phyloP scores from a whole-genome alignment of 1,140 invertebrate genomes.

The Sarcophaga peregrina region DNA sequence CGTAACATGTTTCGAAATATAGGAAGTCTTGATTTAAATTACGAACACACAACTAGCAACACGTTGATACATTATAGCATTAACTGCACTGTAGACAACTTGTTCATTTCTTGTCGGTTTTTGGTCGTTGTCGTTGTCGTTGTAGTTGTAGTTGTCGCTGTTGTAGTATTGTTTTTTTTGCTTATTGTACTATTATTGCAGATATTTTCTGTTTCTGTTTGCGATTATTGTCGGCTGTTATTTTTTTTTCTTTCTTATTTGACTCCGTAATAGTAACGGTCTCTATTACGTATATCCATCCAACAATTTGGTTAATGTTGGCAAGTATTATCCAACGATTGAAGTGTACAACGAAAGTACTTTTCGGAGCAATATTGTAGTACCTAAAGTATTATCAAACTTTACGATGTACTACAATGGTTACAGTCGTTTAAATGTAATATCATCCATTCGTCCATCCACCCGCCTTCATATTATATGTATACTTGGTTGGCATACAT shows the following conservation, averaged over 20 bases:
- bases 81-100: neutral
- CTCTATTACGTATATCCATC: conserved; percentile 30
- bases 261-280: conserved; percentile 23
- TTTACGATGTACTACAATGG: neutral
- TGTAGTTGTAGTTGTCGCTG: neutral
- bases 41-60: neutral
- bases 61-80: neutral
- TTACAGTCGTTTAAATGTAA: neutral
- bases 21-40: conserved; percentile 58
- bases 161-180: neutral
- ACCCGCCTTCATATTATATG: conserved; percentile 9
- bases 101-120: neutral
- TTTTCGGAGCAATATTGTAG: conserved; percentile 16
- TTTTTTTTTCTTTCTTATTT: neutral
- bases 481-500: conserved; percentile 30
- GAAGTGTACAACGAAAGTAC: neutral
- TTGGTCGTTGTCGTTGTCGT: neutral
- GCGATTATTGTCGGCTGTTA: neutral
- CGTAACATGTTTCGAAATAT: conserved; percentile 67
- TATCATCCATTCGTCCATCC: neutral
- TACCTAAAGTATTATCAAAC: conserved; percentile 17
- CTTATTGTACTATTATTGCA: too few relatives aligned
- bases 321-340: conserved; percentile 30
- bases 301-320: conserved; percentile 17
- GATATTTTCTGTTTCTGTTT: neutral